A percentile compares a stretch with the other conserved stretches of the same genome.
Conservation (phyloP, 2,113 vertebrate genomes). For the Notothenia rossii region DNA sequence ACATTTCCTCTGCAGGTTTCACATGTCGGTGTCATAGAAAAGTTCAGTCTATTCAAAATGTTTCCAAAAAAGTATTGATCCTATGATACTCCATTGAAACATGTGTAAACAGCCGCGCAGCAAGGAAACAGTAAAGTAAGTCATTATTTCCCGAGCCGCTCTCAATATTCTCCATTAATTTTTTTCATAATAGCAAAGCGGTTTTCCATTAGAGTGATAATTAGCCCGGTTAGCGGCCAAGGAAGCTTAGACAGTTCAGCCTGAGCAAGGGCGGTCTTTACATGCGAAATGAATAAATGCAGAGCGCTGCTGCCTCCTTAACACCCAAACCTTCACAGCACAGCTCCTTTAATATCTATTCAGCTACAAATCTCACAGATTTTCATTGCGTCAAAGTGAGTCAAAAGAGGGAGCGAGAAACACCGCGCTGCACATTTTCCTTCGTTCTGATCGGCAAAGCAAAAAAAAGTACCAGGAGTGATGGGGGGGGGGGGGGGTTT, state of each 20-base stretch:
- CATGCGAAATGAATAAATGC: constrained; percentile 65
- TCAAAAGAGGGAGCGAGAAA: constrained; percentile 56
- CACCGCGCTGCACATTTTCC: constrained; percentile 57
- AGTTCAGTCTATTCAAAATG: constrained; percentile 15
- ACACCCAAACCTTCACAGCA: constrained; percentile 49
- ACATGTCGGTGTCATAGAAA: constrained; percentile 15
- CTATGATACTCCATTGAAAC: neutral
- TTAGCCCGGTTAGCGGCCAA: constrained; percentile 43
- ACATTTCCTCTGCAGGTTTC: constrained; percentile 35
- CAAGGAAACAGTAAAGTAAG: constrained; percentile 26
- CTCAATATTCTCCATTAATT: constrained; percentile 10
- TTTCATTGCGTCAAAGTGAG: constrained; percentile 61
- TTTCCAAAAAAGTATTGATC: constrained; percentile 11
- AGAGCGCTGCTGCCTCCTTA: constrained; percentile 52
- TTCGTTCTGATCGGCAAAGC: constrained; percentile 63
- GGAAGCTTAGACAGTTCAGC: constrained; percentile 31
- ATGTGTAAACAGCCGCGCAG: neutral
- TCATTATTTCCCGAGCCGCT: neutral
- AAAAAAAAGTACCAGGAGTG: constrained; percentile 13
- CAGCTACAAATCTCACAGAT: constrained; percentile 57
- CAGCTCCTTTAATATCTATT: constrained; percentile 63
- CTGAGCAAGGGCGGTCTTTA: constrained; percentile 31
- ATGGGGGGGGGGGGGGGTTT: constrained; percentile 21
- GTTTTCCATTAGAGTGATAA: constrained; percentile 50
- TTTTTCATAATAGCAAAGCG: constrained; percentile 33